Base-by-base conservation (phyloP, 2,113 vertebrate genomes). In the Recurvirostra avosetta region DNA sequence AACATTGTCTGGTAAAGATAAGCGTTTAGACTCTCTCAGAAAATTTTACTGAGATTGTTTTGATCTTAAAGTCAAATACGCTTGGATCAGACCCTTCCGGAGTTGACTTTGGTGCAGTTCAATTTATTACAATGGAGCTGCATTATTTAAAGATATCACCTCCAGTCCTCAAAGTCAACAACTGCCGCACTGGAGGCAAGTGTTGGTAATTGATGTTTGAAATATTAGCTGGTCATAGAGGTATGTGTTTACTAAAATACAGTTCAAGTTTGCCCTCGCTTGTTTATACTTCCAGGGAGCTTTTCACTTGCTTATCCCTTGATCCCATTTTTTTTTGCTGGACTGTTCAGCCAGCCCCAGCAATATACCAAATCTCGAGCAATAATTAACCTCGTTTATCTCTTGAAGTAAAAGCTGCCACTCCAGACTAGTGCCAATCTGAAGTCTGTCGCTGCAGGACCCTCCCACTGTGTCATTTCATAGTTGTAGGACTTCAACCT, bases 141-240 rank as follows among this genome's bases (percentile, higher is more conserved):
- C 8, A 0, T 52, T 53, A 8, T 63, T 80, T 40, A 52, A 74
- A 13, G 4, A 6, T n/a, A 30, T 56, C 65, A 45, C 86, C 76
- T 78, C 75, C 86, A 67, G 49, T 95, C 95, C 82, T 97, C 93
- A 97, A 97, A 97, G 91, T 75, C 96, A 97, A 83, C 92, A 92
- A 36, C 52, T 84, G 70, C 86, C 59, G 58, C 74, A 70, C 47
- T 73, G 75, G 71, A 95, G 75, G 65, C 50, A 87, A 83, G 75
- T n/a, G 0, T 56, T 88, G 71, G 73, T 78, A 89, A 85, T 85
- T 91, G 83, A 81, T 78, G 66, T 92, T 55, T 50, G 91, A 40
- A 84, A 85, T 73, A 92, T 82, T 89, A 77, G 61, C 66, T 86
- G 82, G 34, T 34, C 59, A 20, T 26, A n/a, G 52, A 61, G 79